phyloP scores from a whole-genome alignment of 2,797 vertebrate species.

The Onychomys torridus region DNA sequence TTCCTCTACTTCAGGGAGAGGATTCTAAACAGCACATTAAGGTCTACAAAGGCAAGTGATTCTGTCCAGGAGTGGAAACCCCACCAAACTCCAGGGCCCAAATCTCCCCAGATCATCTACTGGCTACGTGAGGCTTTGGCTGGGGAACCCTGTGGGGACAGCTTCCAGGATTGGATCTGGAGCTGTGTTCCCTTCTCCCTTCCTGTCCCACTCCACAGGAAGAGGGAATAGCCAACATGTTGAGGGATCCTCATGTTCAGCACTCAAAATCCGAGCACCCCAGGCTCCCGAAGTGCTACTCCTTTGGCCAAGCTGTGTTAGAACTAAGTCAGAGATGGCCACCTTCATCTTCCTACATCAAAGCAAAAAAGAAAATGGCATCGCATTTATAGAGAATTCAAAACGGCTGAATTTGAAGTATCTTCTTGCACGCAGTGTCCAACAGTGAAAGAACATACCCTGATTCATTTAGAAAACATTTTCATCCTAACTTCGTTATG shows the following conservation, averaged over 20 bases:
- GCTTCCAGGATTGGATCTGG: background rate
- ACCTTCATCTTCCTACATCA: background rate
- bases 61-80: background rate
- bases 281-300: background rate
- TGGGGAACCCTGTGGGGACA: background rate
- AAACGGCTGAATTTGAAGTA: conserved; percentile 46
- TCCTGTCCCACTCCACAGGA: background rate
- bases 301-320: background rate
- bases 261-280: background rate
- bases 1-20: background rate
- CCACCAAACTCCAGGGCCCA: background rate
- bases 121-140: background rate
- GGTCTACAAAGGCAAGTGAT: background rate
- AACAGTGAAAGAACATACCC: background rate
- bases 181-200: background rate
- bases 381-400: conserved; percentile 23
- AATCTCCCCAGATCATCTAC: background rate
- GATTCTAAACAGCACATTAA: background rate
- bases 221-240: background rate
- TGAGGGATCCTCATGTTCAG: background rate
- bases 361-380: background rate
- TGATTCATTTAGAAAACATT: conserved; percentile 60
- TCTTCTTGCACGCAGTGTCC: background rate
- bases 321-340: background rate
- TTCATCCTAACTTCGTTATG: conserved; percentile 30